Conservation (phyloP, 2,888 invertebrate genomes). For the Lamellibrachia satsuma region DNA sequence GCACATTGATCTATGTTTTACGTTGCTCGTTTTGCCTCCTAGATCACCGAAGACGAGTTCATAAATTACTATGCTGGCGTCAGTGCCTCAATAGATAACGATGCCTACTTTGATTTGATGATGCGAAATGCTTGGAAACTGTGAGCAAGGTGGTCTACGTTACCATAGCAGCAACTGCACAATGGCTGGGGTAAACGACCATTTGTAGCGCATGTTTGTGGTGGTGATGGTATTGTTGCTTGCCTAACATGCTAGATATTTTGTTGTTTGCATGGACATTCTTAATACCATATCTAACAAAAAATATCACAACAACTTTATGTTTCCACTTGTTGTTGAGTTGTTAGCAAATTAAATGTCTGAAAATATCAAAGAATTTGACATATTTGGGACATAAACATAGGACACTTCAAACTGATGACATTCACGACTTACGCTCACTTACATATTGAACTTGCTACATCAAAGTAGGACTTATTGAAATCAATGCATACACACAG, state of each 20-base stretch:
- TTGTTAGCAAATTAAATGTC: too few species aligned
- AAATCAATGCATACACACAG: too few species aligned
- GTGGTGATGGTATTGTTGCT: not conserved
- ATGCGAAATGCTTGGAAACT: slow-evolving; percentile 88
- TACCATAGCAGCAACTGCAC: not conserved
- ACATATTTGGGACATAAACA: too few species aligned
- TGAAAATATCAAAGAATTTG: too few species aligned
- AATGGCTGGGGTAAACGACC: not conserved
- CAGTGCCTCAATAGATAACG: slow-evolving; percentile 92
- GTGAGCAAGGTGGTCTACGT: not conserved
- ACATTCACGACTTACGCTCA: too few species aligned
- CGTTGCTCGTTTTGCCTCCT: slow-evolving; percentile 19
- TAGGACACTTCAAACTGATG: too few species aligned
- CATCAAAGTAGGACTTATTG: too few species aligned
- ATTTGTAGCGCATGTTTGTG: not conserved
- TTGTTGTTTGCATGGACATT: not conserved
- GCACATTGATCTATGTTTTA: not conserved
- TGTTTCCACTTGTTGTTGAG: too few species aligned
- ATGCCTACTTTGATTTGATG: slow-evolving; percentile 93
- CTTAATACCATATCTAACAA: not conserved
- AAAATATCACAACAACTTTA: not conserved
- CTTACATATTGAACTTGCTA: too few species aligned
- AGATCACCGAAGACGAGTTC: slow-evolving; percentile 80
- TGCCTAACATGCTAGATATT: not conserved
- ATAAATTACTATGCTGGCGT: slow-evolving; percentile 91